Evolutionary conservation across 2,113 vertebrate species (phyloP).

Genomic region (Dascyllus trimaculatus): DNA sequence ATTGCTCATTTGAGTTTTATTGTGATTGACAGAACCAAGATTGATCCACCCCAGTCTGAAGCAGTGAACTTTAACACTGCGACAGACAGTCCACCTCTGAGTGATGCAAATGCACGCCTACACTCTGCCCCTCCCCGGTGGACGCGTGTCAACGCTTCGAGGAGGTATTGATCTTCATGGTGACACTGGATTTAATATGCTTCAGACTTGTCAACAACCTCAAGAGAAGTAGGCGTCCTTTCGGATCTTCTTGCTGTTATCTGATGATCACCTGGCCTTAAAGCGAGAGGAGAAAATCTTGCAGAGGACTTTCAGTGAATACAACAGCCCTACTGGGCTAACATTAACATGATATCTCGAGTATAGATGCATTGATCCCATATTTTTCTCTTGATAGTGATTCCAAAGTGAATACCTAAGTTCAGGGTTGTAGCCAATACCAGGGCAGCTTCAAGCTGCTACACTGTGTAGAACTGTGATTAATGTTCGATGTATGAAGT

Average conservation of each 20-base stretch:
- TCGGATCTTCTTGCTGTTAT: constrained; percentile 5
- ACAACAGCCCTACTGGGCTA: not conserved
- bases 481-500: not conserved
- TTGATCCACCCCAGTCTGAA: constrained; percentile 64
- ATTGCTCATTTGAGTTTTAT: constrained; percentile 57
- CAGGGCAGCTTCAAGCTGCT: too few species aligned
- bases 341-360: not conserved
- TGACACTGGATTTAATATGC: constrained; percentile 79
- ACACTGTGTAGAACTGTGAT: not conserved
- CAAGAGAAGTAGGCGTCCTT: constrained; percentile 19
- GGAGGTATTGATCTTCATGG: constrained; percentile 72
- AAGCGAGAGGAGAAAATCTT: constrained; percentile 32
- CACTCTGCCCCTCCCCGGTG: constrained; percentile 49
- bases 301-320: constrained; percentile 14
- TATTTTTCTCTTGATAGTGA: not conserved
- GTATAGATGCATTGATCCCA: not conserved
- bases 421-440: not conserved
- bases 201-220: constrained; percentile 69
- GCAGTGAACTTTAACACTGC: constrained; percentile 62
- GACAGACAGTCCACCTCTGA: constrained; percentile 20
- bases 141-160: constrained; percentile 71
- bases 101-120: constrained; percentile 72
- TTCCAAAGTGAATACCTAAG: not conserved
- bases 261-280: constrained; percentile 35
- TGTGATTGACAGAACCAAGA: constrained; percentile 63